Percentiles rank a stretch among this genome's conserved stretches.
Evolutionary conservation across 35 echinoderm and acorn worm genomes (phyloP).

Genomic region (Ophiothrix spiculata): DNA sequence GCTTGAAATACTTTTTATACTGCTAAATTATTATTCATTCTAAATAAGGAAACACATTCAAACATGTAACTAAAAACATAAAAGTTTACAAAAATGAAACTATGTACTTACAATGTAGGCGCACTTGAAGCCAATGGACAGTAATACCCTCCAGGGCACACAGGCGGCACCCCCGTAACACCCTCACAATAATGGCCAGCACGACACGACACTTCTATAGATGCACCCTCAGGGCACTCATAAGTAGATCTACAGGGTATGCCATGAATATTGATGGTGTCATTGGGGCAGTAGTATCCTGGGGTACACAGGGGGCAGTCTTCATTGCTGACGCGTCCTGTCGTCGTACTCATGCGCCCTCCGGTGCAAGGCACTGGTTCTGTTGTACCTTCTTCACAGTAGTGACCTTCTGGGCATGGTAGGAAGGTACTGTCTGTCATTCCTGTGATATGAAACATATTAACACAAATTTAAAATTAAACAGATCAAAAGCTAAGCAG

Average conservation of each 20-base stretch:
- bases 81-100: no score
- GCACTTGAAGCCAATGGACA: conserved; percentile 85
- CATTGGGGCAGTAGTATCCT: conserved; percentile 96
- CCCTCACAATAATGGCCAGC: conserved; percentile 91
- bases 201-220: conserved; percentile 79
- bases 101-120: conserved; percentile 57
- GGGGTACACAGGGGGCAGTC: conserved; percentile 98
- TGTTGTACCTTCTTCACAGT: conserved; percentile 78
- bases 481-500: no score
- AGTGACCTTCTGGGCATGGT: conserved; percentile 88
- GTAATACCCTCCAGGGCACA: conserved; percentile 91
- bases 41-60: no score
- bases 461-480: no score
- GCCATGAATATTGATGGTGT: conserved; percentile 92
- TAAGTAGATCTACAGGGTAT: conserved; percentile 81
- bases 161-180: conserved; percentile 78
- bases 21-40: no score
- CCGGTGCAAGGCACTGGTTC: conserved; percentile 92
- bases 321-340: conserved; percentile 88
- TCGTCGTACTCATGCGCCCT: conserved; percentile 83
- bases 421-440: conserved; percentile 73
- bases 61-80: no score
- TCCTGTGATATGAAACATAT: conserved; percentile 31
- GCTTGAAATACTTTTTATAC: no score
- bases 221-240: conserved; percentile 94